Base-by-base conservation (phyloP, 2,888 invertebrate species). In the Epicampocera succincta region DNA sequence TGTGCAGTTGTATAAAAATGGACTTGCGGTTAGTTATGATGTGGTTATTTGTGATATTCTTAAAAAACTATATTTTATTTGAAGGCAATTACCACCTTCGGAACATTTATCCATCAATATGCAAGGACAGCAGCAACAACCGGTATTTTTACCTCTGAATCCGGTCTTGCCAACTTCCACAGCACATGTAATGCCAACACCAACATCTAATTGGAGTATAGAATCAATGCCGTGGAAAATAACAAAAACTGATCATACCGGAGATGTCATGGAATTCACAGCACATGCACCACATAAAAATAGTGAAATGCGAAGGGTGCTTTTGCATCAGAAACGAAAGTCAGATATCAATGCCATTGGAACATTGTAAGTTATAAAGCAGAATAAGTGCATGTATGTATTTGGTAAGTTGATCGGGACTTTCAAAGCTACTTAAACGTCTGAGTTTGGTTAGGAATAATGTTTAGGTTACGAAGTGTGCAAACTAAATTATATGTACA, bases 211-310 rank as follows among this genome's bases (percentile, higher is more conserved):
- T 50, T 93, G 93, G 93, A 93, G 92, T 84, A 89, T 92, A 5
- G 92, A 93, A 76, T 91, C 91, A 11, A 87, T 93, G 84, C 89
- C 93, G 0, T 93, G 93, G 93, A 86, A 87, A 84, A 80, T 89
- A 54, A 87, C 87, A 19, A 92, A 93, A 12, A 87, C 92, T 85
- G 87, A 87, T 91, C 92, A 79, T 91, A 90, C 63, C 1, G 87
- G 86, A 29, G 85, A 86, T 44, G 85, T 92, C 87, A 87, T 88
- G 90, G 84, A 89, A 87, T 84, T 87, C 80, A 80, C 78, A 11
- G 84, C 83, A n/a, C 80, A 76, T 66, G 44, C 60, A 25, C 80
- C 82, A 11, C 25, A 54, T 25, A 71, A 71, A n/a, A 60, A 80
- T 52, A 76, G 74, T 33, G 75, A 77, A 9, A 84, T 84, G 33